phyloP scores from a whole-genome alignment of 2,113 vertebrate genomes.

The Upupa epops region DNA sequence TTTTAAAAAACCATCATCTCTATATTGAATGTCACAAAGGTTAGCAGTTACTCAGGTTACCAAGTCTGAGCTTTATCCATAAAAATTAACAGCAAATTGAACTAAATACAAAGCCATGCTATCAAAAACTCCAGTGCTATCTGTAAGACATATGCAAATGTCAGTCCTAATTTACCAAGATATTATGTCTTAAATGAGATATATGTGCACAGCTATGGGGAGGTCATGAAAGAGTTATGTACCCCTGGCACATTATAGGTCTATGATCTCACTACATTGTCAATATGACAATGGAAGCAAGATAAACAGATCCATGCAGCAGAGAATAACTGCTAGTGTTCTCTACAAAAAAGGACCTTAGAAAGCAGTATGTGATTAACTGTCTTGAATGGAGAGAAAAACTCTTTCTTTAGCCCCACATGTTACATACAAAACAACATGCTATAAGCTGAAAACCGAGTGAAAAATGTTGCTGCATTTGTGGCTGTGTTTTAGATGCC shows the following conservation, averaged over 20 bases:
- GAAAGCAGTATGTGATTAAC: conserved; percentile 52
- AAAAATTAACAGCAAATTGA: not conserved
- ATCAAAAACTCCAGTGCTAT: not conserved
- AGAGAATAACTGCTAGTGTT: not conserved
- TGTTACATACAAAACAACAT: not conserved
- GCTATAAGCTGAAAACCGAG: not conserved
- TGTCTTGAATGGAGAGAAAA: conserved; percentile 26
- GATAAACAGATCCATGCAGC: conserved; percentile 4
- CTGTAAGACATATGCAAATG: not conserved
- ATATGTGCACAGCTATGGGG: not conserved
- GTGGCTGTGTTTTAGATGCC: not conserved
- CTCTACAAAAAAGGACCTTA: conserved; percentile 8
- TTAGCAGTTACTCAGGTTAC: not conserved
- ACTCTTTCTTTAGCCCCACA: conserved; percentile 1
- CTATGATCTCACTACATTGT: conserved; percentile 56
- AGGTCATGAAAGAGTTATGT: conserved; percentile 33
- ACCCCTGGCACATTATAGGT: not conserved
- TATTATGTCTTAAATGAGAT: not conserved
- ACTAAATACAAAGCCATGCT: not conserved
- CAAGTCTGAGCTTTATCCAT: not conserved
- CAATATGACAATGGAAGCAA: conserved; percentile 39
- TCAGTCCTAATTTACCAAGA: not conserved
- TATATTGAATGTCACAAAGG: not conserved
- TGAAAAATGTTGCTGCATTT: not conserved
- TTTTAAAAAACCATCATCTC: not conserved